Conservation (phyloP, 2,113 vertebrate species). For the Emydura subglobosa region DNA sequence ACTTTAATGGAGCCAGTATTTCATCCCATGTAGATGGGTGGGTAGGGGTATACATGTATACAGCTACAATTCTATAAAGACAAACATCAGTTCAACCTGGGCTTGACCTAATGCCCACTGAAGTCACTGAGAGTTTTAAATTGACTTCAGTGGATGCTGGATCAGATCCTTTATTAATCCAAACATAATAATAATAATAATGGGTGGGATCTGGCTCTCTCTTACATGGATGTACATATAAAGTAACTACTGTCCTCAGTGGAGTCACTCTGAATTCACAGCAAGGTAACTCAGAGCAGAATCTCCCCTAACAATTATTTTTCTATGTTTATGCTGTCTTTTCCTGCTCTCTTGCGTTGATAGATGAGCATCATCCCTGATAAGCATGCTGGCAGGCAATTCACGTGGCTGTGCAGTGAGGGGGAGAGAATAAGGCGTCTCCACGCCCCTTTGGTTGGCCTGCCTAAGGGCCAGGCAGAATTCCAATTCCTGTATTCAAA, state of each 20-base stretch:
- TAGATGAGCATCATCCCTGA: neutral
- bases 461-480: neutral
- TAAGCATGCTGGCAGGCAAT: neutral
- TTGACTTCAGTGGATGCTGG: neutral
- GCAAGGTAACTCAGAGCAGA: neutral
- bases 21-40: neutral
- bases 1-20: constrained; percentile 16
- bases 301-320: neutral
- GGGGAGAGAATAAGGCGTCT: neutral
- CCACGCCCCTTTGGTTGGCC: neutral
- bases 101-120: fast-evolving
- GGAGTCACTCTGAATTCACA: fast-evolving
- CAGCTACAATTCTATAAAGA: neutral
- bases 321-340: neutral
- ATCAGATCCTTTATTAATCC: neutral
- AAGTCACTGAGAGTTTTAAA: fast-evolving
- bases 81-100: neutral
- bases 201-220: fast-evolving
- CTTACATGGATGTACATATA: fast-evolving
- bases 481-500: neutral
- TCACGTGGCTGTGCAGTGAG: neutral
- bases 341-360: neutral
- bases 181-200: neutral
- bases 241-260: neutral
- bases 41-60: neutral